Base-by-base conservation (phyloP, 2,888 invertebrate species). In the Lithophane ornitopus region DNA sequence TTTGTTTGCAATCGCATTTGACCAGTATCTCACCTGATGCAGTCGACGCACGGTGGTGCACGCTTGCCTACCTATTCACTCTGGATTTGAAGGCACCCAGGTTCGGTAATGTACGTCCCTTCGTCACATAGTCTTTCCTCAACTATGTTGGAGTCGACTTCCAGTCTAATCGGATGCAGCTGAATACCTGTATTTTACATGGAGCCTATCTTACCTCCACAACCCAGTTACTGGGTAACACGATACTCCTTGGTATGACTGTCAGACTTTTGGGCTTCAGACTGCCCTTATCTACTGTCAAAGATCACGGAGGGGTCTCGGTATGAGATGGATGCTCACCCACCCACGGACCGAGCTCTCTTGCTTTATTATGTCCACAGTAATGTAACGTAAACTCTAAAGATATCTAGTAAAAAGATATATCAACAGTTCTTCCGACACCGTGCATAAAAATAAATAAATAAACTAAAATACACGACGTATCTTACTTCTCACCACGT, bases 341-440 rank as follows among this genome's bases (percentile, higher is more conserved):
- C 22, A 1, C 8, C n/a, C 22, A 26, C 4, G 8, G 16, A n/a
- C n/a, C 19, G 19, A n/a, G 3, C 14, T 39, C 11, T 8, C 4
- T 28, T 70, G 44, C 34, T 16, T 1, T 41, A 46, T 1, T 9
- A n/a, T 59, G 71, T 49, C 46, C 71, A 16, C 8, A 59, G 28
- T 19, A 59, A 54, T 59, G 28, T 66, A n/a, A n/a, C n/a, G n/a
- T 56, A 58, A 80, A 41, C 6, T 61, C 14, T 34, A 28, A 62
- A 70, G 41, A 70, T 70, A 59, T 28, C 8, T 49, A 67, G 59
- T 63, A 39, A 54, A 74, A 59, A 46, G 14, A 76, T 73, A 70
- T 73, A 80, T 73, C 68, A 74, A 69, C 71, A 63, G 19, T 26
- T 77, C 84, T 87, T 87, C 87, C 87, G 84, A 74, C 76, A 82